Evolutionary conservation across 2,888 invertebrate species (phyloP), one percentile per base, ranked within the genome.

Genomic region (Mythimna albipuncta): DNA sequence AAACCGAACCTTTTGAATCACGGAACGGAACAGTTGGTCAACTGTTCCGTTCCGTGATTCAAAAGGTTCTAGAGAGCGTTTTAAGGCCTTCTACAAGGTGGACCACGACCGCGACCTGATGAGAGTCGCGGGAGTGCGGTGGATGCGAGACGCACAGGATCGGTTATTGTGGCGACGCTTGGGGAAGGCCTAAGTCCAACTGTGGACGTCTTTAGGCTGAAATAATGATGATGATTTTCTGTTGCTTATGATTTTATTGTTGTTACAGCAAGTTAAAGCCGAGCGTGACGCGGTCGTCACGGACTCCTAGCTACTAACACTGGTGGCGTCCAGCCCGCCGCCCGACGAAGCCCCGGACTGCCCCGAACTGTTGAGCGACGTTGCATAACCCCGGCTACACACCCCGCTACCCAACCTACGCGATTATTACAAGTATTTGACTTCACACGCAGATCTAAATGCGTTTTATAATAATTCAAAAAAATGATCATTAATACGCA

Each of bases 211-310:
- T 26, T 26, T 26, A 26, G 26, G 26, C 26, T 26, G 26, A 26
- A 26, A 26, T 26, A 2, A n/a, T n/a, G 26, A 26, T 26, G n/a
- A 26, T 26, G 26, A 26, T 26, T 26, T 26, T 26, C 26, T 26
- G 26, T 26, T 26, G 26, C 26, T 26, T 55, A 64, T 21, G 32
- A 19, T 70, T 69, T 11, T 55, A 77, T 81, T 64, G n/a, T 77
- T 70, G 47, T 96, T 73, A 94, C 97, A 97, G 86, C 98, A 97
- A 91, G 97, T 98, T 79, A 98, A 98, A 95, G 96, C 97, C 68
- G 98, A 98, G 92, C 97, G 97, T 75, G 97, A 97, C 75, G 97
- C 96, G 54, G 97, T 97, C 63, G 97, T 96, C 69, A 89, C 95
- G 35, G 95, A 96, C 84, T 95, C 96, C 91, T 96, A 96, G 96